phyloP scores from a whole-genome alignment of 2,888 invertebrate species.

The Cinara cedri region DNA sequence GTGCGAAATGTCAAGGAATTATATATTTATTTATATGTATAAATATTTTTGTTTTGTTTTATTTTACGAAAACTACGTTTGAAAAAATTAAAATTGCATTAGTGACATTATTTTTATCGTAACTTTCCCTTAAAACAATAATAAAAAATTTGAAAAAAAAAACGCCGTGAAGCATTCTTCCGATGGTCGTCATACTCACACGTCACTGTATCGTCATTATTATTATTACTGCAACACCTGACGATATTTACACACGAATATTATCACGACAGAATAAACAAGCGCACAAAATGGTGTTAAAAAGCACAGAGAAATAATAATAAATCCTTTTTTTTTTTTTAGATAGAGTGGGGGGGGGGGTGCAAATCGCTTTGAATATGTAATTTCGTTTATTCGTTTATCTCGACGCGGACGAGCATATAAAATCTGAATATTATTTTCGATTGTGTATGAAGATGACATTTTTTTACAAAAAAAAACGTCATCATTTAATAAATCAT shows the following conservation, averaged over 20 bases:
- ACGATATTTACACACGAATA: background rate
- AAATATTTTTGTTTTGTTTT: no score
- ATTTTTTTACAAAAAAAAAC: no score
- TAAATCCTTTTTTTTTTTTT: no score
- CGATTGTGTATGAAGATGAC: no score
- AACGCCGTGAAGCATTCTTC: background rate
- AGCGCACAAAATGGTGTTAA: background rate
- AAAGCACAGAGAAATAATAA: no score
- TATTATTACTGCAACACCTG: constrained; percentile 2
- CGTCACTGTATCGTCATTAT: background rate
- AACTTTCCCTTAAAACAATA: background rate
- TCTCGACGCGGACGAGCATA: no score
- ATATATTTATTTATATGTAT: no score
- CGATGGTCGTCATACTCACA: background rate
- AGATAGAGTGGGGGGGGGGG: no score
- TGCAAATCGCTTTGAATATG: no score
- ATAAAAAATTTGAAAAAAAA: background rate
- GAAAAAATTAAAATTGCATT: background rate
- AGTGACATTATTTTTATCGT: background rate
- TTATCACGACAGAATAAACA: background rate
- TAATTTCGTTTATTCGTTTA: no score
- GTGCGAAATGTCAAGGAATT: background rate
- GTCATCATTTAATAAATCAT: no score
- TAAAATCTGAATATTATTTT: no score
- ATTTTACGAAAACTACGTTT: background rate